Evolutionary conservation across 2,888 invertebrate species (phyloP).

Genomic region (Mesochorus sp.): DNA sequence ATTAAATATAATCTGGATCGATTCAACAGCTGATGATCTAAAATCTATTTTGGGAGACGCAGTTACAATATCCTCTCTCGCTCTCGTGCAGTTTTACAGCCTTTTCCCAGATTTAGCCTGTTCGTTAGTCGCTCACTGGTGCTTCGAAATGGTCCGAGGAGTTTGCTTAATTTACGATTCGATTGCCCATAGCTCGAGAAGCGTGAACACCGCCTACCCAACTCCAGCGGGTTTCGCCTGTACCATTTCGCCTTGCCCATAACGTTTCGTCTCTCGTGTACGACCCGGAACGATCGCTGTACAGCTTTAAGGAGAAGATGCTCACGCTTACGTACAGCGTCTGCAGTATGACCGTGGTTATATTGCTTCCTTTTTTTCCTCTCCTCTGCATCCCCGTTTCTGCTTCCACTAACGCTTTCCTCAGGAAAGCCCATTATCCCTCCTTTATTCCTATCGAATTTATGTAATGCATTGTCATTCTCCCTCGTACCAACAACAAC

Average conservation of each 20-base stretch:
- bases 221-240: neutral
- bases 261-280: constrained; percentile 31
- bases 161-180: constrained; percentile 68
- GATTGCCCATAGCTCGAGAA: constrained; percentile 20
- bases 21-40: too few relatives aligned
- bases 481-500: neutral
- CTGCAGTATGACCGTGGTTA: neutral
- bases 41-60: too few relatives aligned
- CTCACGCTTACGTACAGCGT: neutral
- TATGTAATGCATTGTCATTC: constrained; percentile 26
- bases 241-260: constrained; percentile 7
- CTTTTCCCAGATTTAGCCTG: constrained; percentile 66
- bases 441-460: constrained; percentile 25
- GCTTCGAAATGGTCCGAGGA: constrained; percentile 29
- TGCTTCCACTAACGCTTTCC: constrained; percentile 8
- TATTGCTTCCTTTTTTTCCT: constrained; percentile 16
- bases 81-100: constrained; percentile 60
- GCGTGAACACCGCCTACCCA: constrained; percentile 20
- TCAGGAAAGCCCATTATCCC: neutral
- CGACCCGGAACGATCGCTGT: constrained; percentile 20
- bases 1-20: too few relatives aligned
- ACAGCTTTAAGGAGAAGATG: constrained; percentile 43
- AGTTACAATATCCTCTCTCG: too few relatives aligned
- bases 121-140: constrained; percentile 45
- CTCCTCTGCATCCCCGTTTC: neutral